Percentiles rank a stretch among this genome's conserved stretches.
These are phyloP conservation scores for Heliconius ismenius DNA, from an alignment of 2,888 invertebrate species.

Conservation along the genomic window DNA sequence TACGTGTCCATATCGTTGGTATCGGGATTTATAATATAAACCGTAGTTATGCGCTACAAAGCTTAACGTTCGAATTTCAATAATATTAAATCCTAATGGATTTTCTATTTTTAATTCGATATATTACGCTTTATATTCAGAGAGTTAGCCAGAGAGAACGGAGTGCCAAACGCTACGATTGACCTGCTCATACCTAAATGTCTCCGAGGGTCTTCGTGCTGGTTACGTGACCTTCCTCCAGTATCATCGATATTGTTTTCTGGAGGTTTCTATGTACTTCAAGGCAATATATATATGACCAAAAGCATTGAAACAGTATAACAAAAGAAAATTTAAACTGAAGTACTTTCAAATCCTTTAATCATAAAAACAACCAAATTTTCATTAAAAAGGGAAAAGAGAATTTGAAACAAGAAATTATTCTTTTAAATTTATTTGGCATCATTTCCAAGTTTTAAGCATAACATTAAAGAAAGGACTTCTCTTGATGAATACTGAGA, in stretches of 20 bases:
- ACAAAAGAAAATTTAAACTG: too few species aligned
- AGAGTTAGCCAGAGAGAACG: too few species aligned
- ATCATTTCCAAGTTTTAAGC: constrained; percentile 18
- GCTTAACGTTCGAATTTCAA: background rate
- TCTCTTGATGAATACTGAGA: background rate
- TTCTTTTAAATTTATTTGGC: constrained; percentile 12
- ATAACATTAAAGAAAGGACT: constrained; percentile 16
- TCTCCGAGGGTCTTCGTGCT: too few species aligned
- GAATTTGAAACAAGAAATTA: background rate
- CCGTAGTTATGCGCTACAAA: background rate
- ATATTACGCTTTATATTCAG: background rate
- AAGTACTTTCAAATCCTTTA: background rate
- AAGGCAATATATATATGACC: too few species aligned
- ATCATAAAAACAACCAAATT: background rate
- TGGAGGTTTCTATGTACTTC: background rate
- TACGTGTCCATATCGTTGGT: background rate
- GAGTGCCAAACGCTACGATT: too few species aligned
- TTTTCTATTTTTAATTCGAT: background rate
- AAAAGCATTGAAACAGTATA: too few species aligned
- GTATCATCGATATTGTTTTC: background rate
- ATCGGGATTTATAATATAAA: constrained; percentile 2
- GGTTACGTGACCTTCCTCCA: too few species aligned
- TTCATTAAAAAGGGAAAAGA: background rate
- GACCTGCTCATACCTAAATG: too few species aligned
- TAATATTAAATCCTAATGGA: background rate